A percentile compares a stretch with the other conserved stretches of the same genome.
Conservation (phyloP, 2,113 vertebrate species). For the Forbesichthys papilliferus region DNA sequence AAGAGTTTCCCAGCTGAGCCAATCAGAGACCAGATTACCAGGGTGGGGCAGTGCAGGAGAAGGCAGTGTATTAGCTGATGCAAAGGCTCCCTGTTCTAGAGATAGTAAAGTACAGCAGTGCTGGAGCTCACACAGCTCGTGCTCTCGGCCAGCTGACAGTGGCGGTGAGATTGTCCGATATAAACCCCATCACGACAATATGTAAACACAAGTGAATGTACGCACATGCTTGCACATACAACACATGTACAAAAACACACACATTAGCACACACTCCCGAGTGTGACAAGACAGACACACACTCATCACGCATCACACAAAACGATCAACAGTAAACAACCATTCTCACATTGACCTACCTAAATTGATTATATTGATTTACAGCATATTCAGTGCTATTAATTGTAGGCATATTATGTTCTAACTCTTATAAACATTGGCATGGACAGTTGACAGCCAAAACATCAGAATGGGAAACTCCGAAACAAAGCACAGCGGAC, state of each 20-base stretch:
- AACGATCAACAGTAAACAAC: conserved; percentile 12
- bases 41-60: conserved; percentile 32
- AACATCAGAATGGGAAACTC: conserved; percentile 32
- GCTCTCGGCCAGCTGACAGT: conserved; percentile 52
- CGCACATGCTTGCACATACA: not conserved
- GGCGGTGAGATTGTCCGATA: conserved; percentile 65
- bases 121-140: conserved; percentile 45
- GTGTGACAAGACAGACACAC: not conserved
- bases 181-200: conserved; percentile 49
- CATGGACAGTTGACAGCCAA: conserved; percentile 37
- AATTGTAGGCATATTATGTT: conserved; percentile 28
- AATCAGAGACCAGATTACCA: conserved; percentile 10
- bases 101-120: conserved; percentile 11
- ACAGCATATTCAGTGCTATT: conserved; percentile 21
- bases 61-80: conserved; percentile 76
- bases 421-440: conserved; percentile 1
- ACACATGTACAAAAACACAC: not conserved
- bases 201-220: conserved; percentile 33
- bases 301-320: conserved; percentile 4
- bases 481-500: conserved; percentile 36
- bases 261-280: not conserved
- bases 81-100: conserved; percentile 38
- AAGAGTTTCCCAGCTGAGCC: conserved; percentile 35
- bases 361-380: conserved; percentile 25
- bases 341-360: conserved; percentile 26